Percentiles rank a stretch among this genome's conserved stretches.
phyloP scores from a whole-genome alignment of 2,888 invertebrate genomes.

The Onchidella celtica region DNA sequence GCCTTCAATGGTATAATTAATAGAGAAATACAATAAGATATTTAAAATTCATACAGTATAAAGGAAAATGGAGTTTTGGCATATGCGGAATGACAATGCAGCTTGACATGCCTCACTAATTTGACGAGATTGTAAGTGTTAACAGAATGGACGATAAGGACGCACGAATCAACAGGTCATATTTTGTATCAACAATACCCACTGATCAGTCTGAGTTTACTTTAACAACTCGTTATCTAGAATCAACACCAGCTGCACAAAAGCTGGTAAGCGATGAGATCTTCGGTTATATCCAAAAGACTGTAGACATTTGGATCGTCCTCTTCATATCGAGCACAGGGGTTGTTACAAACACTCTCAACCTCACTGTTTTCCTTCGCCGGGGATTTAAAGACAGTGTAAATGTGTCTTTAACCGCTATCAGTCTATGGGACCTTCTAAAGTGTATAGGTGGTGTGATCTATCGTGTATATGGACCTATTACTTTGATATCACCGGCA shows the following conservation, averaged over 20 bases:
- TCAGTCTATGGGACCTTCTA: slow-evolving; percentile 3
- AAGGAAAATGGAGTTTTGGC: too few relatives aligned
- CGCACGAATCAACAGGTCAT: too few relatives aligned
- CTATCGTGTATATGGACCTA: background rate
- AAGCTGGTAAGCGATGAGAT: slow-evolving; percentile 59
- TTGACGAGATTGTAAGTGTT: too few relatives aligned
- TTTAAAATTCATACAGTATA: too few relatives aligned
- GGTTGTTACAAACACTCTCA: background rate
- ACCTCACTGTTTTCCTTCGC: slow-evolving; percentile 31
- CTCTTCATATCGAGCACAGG: background rate
- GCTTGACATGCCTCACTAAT: too few relatives aligned
- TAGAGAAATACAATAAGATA: too few relatives aligned
- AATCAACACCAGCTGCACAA: background rate
- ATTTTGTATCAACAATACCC: too few relatives aligned
- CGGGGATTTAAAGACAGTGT: background rate
- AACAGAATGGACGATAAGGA: too few relatives aligned
- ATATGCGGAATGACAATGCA: too few relatives aligned
- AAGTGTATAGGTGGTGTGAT: background rate
- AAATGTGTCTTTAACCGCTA: background rate
- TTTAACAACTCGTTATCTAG: too few relatives aligned
- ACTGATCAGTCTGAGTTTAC: too few relatives aligned
- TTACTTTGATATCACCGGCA: background rate
- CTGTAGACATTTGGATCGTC: slow-evolving; percentile 68
- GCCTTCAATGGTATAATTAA: too few relatives aligned
- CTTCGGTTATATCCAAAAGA: slow-evolving; percentile 2